A percentile compares a stretch with the other conserved stretches of the same genome.
phyloP scores from a whole-genome alignment of 64 coral and sea anemone genomes.

The Orbicella faveolata region DNA sequence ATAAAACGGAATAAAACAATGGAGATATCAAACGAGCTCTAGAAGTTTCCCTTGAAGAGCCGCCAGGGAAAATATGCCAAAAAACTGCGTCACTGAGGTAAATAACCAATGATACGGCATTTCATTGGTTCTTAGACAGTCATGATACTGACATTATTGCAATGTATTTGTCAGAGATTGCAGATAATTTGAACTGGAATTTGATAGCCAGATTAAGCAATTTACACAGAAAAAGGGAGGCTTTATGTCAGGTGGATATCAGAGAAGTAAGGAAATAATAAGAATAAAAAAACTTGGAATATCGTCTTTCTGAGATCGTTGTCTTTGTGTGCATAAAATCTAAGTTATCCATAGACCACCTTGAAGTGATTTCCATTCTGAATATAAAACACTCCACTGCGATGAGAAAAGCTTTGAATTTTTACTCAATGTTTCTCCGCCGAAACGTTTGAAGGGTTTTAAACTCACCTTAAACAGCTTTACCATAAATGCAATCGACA shows the following conservation, averaged over 20 bases:
- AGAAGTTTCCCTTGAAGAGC: not conserved
- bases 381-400: too few species aligned
- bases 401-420: too few species aligned
- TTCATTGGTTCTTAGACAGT: not conserved
- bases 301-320: too few species aligned
- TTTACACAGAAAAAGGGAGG: not conserved
- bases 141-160: not conserved
- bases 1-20: not conserved
- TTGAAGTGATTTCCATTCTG: too few species aligned
- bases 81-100: not conserved
- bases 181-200: not conserved
- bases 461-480: too few species aligned
- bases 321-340: too few species aligned
- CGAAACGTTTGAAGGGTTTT: too few species aligned
- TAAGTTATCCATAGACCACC: too few species aligned
- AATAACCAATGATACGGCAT: not conserved
- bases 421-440: too few species aligned
- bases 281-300: too few species aligned
- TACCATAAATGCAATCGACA: too few species aligned
- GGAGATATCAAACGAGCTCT: not conserved
- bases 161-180: not conserved
- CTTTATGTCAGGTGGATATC: not conserved
- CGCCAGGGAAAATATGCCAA: constrained; percentile 22
- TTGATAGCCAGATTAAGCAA: not conserved
- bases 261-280: not conserved